Evolutionary conservation across 2,888 invertebrate species (phyloP), one percentile per base, ranked within the genome.

Genomic region (Drosophila nigritarsus): DNA sequence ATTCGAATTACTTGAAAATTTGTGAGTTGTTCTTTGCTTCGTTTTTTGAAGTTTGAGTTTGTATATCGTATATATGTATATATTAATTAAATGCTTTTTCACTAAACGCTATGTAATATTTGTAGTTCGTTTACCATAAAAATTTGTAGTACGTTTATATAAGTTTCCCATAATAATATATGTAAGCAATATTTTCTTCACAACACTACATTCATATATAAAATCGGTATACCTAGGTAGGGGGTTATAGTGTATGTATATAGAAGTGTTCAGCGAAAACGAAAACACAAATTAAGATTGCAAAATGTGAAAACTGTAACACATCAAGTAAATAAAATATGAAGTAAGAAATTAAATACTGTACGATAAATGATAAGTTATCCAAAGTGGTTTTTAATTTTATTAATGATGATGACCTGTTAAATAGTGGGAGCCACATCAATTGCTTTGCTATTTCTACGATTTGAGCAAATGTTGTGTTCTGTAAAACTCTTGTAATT

Each of bases 131-230:
- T 85, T 83, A 77, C 73, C 84, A 74, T 87, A 68, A 89, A 85
- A 89, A 89, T 89, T 89, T 85, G 84, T 85, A 76, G 72, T 87
- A 87, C 73, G 83, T 73, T 75, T 73, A 73, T 85, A 83, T 80
- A 75, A 62, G 80, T 71, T 70, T 75, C 75, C 80, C 78, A 75
- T 80, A 66, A 69, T 78, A 71, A 27, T 73, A 63, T 68, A 54
- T 58, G 64, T 61, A 71, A 85, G 81, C 77, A 82, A 80, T 75
- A 68, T 61, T 74, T 73, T 72, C 66, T 71, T 87, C 91, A 91
- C 91, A 92, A 92, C 92, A 92, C 91, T 91, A 92, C 91, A 92
- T 91, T 91, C 83, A 91, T 88, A 82, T 77, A 80, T 90, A 85
- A 87, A 87, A 89, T 87, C 85, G 85, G 64, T 84, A 87, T 82